These are phyloP conservation scores for Drosophila mayri DNA, from an alignment of 1,140 invertebrate species.

Conservation along the genomic window DNA sequence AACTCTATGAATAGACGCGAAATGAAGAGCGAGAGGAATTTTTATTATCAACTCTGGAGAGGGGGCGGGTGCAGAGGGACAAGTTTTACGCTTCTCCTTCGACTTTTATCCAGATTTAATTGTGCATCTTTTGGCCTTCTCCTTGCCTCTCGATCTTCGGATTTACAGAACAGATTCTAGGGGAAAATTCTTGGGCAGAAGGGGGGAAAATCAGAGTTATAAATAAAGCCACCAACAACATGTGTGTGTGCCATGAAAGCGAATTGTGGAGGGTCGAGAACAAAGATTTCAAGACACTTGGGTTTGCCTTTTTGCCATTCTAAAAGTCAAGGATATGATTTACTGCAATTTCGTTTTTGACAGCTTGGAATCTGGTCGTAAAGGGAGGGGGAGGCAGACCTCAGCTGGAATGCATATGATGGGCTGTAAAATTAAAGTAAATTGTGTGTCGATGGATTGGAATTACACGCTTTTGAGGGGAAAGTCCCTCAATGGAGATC, in stretches of 20 bases:
- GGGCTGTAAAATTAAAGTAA: conserved; percentile 21
- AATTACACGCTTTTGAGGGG: conserved; percentile 4
- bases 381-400: neutral
- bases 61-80: conserved; percentile 3
- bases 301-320: conserved; percentile 22
- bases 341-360: conserved; percentile 14
- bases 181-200: neutral
- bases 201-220: conserved; percentile 9
- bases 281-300: neutral
- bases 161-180: conserved; percentile 16
- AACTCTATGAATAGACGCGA: conserved; percentile 35
- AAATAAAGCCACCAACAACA: conserved; percentile 20
- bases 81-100: conserved; percentile 5
- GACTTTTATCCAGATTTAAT: conserved; percentile 25
- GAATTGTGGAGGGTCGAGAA: conserved; percentile 24
- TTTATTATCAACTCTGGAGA: conserved; percentile 35
- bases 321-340: conserved; percentile 26
- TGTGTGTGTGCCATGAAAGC: conserved; percentile 24
- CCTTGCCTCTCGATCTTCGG: conserved; percentile 15
- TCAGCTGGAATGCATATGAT: conserved; percentile 19
- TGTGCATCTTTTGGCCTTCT: conserved; percentile 26
- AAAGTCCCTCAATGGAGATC: neutral
- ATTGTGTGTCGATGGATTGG: conserved; percentile 20
- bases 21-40: conserved; percentile 28
- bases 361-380: conserved; percentile 14